Percentiles rank a stretch among this genome's conserved stretches.
Evolutionary conservation across 2,888 invertebrate genomes (phyloP).

Genomic region (Nymphalis polychloros): DNA sequence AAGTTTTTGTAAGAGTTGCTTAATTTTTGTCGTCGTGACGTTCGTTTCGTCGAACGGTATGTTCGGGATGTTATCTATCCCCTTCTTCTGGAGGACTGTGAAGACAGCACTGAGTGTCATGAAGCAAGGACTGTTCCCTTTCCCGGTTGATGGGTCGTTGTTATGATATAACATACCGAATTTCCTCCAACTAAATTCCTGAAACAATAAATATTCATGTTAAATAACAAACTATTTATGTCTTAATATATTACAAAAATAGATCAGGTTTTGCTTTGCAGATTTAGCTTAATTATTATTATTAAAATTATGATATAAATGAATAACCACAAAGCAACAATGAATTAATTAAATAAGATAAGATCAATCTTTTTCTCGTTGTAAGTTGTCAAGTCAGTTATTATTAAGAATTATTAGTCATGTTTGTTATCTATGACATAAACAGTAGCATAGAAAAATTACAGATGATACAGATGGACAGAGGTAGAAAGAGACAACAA

Average conservation of each 20-base stretch:
- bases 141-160: slow-evolving; percentile 80
- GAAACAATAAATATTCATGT: slow-evolving; percentile 53
- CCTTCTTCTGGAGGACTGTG: slow-evolving; percentile 67
- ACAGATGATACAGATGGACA: too few species aligned
- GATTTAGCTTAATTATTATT: too few species aligned
- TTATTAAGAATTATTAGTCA: too few species aligned
- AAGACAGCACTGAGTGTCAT: slow-evolving; percentile 88
- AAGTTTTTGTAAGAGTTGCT: slow-evolving; percentile 82
- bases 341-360: too few species aligned
- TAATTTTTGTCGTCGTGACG: slow-evolving; percentile 78
- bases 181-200: slow-evolving; percentile 87
- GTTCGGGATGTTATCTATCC: slow-evolving; percentile 78
- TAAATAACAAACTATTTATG: neutral
- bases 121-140: slow-evolving; percentile 89
- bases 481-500: too few species aligned
- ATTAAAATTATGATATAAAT: too few species aligned
- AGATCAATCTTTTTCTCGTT: too few species aligned
- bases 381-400: too few species aligned
- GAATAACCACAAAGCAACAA: too few species aligned
- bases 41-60: slow-evolving; percentile 84
- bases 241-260: neutral
- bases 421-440: too few species aligned
- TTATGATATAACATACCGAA: slow-evolving; percentile 88
- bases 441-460: too few species aligned
- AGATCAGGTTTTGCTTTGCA: neutral